Percentiles rank a stretch among this genome's conserved stretches.
phyloP scores from a whole-genome alignment of 2,888 invertebrate genomes.

The Himalopsyche japonica region DNA sequence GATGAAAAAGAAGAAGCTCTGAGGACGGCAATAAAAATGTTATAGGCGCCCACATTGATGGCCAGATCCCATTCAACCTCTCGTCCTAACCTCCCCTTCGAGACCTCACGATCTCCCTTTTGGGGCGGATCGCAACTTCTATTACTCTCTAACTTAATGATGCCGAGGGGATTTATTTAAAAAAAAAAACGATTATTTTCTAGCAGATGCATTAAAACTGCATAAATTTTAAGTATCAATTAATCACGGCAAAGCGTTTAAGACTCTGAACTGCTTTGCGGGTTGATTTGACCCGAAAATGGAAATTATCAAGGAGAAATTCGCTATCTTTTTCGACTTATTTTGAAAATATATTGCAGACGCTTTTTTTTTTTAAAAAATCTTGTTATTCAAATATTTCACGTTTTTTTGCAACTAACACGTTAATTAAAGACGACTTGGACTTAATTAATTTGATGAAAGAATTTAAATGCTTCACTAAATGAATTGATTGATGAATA shows the following conservation, averaged over 20 bases:
- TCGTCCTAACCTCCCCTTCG: not conserved
- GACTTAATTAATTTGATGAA: no score
- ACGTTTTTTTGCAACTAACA: no score
- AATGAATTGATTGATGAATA: no score
- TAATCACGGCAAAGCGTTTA: slow-evolving; percentile 7
- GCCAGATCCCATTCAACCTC: not conserved
- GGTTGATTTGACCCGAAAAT: not conserved
- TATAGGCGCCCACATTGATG: slow-evolving; percentile 29
- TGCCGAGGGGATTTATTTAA: slow-evolving; percentile 8
- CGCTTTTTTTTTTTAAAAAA: no score
- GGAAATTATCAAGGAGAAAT: no score
- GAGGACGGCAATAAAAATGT: slow-evolving; percentile 35
- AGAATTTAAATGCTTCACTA: no score
- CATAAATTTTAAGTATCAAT: slow-evolving; percentile 27
- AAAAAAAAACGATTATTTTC: slow-evolving; percentile 6
- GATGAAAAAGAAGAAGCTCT: not conserved
- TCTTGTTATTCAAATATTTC: no score
- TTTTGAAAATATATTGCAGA: no score
- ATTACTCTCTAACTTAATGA: slow-evolving; percentile 7
- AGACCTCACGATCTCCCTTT: not conserved
- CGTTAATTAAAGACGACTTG: no score
- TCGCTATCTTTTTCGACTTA: no score
- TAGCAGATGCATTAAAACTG: slow-evolving; percentile 25
- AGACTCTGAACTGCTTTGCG: not conserved
- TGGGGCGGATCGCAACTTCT: not conserved